phyloP scores from a whole-genome alignment of 2,797 vertebrate species.

The Pyrocephalus nanus region DNA sequence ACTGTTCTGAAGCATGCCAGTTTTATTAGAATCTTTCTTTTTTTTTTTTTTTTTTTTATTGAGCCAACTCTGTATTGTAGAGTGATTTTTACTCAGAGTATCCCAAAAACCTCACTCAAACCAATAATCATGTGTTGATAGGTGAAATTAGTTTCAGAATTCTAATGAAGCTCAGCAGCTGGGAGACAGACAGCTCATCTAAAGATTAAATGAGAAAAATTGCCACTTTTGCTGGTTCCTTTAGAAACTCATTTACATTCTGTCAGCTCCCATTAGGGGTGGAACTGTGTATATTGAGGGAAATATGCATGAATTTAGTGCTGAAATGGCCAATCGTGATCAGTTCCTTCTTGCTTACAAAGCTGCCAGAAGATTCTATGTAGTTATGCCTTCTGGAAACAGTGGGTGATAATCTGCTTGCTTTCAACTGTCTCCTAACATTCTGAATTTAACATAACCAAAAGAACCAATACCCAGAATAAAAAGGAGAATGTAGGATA shows the following conservation, averaged over 20 bases:
- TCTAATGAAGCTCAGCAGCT: constrained; percentile 82
- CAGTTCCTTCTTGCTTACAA: constrained; percentile 77
- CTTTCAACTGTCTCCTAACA: constrained; percentile 70
- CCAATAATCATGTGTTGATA: constrained; percentile 83
- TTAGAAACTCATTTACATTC: constrained; percentile 98
- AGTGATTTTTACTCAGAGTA: constrained; percentile 59
- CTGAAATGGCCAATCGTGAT: constrained; percentile 72
- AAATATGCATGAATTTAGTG: constrained; percentile 77
- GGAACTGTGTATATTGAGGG: constrained; percentile 73
- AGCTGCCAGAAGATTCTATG: constrained; percentile 68
- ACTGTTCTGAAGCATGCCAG: constrained; percentile 43
- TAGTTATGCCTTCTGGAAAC: constrained; percentile 63
- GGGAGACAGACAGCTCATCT: constrained; percentile 86
- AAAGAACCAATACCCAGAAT: not conserved
- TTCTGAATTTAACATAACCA: constrained; percentile 7
- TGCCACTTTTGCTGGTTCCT: constrained; percentile 89
- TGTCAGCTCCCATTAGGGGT: constrained; percentile 93
- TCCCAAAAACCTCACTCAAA: constrained; percentile 70
- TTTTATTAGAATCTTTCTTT: not conserved
- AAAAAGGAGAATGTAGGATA: not conserved
- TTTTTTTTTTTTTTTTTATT: constrained; percentile 25
- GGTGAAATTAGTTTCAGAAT: constrained; percentile 81
- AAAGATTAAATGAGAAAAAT: constrained; percentile 96
- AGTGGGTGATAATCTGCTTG: constrained; percentile 73
- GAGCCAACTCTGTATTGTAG: constrained; percentile 42